These are phyloP conservation scores for Ichneumoninae sp. DNA, from an alignment of 2,888 invertebrate genomes.

Conservation along the genomic window DNA sequence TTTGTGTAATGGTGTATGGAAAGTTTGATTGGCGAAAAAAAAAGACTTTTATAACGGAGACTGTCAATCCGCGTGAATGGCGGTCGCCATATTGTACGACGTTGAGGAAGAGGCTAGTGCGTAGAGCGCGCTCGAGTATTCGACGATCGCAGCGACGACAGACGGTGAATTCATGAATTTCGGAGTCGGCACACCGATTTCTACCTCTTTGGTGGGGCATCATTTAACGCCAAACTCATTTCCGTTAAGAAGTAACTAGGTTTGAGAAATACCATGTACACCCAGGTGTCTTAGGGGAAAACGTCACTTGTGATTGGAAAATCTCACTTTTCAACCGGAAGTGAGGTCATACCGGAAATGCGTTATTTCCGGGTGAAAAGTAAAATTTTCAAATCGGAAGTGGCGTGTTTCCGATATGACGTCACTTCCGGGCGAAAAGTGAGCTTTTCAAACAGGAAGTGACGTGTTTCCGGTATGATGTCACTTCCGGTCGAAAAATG, in stretches of 20 bases:
- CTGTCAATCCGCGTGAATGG: slow-evolving; percentile 54
- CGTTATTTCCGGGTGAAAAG: no score
- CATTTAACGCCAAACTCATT: background rate
- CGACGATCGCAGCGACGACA: slow-evolving; percentile 20
- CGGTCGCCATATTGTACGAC: slow-evolving; percentile 47
- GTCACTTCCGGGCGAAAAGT: no score
- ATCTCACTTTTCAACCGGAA: no score
- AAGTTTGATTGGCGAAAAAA: slow-evolving; percentile 19
- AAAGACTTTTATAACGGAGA: slow-evolving; percentile 17
- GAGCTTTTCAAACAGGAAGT: no score
- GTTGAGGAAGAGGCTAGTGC: background rate
- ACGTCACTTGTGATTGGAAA: background rate
- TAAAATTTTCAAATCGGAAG: no score
- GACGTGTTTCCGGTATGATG: no score
- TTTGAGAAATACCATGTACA: background rate
- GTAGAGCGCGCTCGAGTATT: background rate
- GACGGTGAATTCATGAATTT: slow-evolving; percentile 16
- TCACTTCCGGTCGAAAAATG: no score
- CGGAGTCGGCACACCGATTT: background rate
- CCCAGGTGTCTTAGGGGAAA: background rate
- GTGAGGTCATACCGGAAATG: no score
- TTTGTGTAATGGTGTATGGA: background rate
- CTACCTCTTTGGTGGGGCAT: background rate
- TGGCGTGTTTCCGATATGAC: no score
- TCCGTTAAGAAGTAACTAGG: background rate